Base-by-base conservation (phyloP, 1,140 invertebrate species). In the Temnothorax nylanderi region DNA sequence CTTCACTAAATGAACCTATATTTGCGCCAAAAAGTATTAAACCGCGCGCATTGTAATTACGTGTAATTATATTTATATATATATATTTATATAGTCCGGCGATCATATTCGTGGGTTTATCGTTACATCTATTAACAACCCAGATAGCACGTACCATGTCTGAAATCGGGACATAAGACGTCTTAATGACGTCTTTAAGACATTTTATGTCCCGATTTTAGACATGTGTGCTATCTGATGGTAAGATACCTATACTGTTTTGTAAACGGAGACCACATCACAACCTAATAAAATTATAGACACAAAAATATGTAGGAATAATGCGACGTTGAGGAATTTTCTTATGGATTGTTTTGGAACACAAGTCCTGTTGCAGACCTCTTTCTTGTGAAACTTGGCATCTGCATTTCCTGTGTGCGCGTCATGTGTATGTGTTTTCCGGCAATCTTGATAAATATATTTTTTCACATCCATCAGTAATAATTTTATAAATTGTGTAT, bases 1-100 rank as follows among this genome's bases (percentile, higher is more conserved):
- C 1, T 21, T 37, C 11, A 34, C 4, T 7, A 49, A 80, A 44
- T 44, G 16, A 11, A 44, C 13, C 21, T n/a, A 5, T 5, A 26
- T 34, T 67, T 49, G 47, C 47, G 47, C 32, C 4, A 18, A 13
- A 37, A 81, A 37, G 16, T 26, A 41, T 81, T 44, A 41, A 26
- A 1, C n/a, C 26, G 0, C 26, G 26, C 5, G 2, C n/a, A 32
- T 26, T 11, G 1, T 44, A 44, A 44, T 26, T 26, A 26, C 26
- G 26, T 56, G n/a, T 81, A n/a, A 82, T 44, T 6, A 44, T 80
- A 65, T 81, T 41, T 26, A 54, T 6, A 34, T 78, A 16, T 18
- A 18, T 51, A 4, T 18, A 16, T 51, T 41, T 41, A 41, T 41
- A 41, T 41, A 41, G 26, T 41, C 6, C 6, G 37, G 37, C 37